Conservation (phyloP, 1,140 invertebrate genomes). For the Rhagoletis zephyria region DNA sequence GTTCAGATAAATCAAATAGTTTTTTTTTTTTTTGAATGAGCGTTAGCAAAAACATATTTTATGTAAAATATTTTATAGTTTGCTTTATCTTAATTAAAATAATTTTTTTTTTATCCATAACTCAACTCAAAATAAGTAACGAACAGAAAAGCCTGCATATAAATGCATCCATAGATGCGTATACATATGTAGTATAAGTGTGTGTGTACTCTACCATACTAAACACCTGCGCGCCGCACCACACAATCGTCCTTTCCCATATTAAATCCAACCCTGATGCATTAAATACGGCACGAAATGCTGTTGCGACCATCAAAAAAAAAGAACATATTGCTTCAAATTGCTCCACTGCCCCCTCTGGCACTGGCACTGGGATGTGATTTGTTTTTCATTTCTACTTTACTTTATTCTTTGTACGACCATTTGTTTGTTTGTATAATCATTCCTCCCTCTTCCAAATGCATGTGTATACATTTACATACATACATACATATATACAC, state of each 20-base stretch:
- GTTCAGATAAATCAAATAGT: no score
- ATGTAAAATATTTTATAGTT: no score
- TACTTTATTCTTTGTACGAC: not conserved
- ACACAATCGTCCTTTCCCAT: slow-evolving; percentile 9
- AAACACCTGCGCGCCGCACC: slow-evolving; percentile 32
- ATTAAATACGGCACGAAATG: slow-evolving; percentile 17
- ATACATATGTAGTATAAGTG: not conserved
- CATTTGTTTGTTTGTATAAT: not conserved
- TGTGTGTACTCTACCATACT: not conserved
- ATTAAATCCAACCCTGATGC: slow-evolving; percentile 14
- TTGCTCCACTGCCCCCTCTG: slow-evolving; percentile 38
- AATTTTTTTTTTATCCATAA: no score
- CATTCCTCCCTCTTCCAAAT: slow-evolving; percentile 14
- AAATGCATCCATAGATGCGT: not conserved
- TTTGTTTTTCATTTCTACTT: slow-evolving; percentile 33
- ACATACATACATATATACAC: no score
- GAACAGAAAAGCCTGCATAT: not conserved
- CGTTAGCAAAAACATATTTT: no score
- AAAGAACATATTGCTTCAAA: slow-evolving; percentile 45
- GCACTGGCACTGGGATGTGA: slow-evolving; percentile 23
- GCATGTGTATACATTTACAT: not conserved
- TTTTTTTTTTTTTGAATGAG: no score
- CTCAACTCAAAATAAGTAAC: no score
- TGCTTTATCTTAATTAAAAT: no score
- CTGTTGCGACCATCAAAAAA: not conserved